A percentile compares a stretch with the other conserved stretches of the same genome.
Conservation (phyloP, 53 echinoderm and acorn worm species). For the Apostichopus leukothele region DNA sequence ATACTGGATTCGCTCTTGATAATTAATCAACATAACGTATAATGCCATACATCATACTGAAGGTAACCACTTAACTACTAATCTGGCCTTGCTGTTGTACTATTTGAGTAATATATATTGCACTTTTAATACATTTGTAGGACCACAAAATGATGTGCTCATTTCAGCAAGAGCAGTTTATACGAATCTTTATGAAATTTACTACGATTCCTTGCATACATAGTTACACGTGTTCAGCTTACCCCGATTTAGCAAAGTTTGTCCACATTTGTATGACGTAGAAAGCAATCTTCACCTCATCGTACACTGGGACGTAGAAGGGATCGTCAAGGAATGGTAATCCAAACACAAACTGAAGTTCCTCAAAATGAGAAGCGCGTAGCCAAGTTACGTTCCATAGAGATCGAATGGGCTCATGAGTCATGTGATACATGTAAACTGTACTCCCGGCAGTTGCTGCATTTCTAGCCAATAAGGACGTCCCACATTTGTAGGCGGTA, state of each 20-base stretch:
- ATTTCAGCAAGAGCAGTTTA: too few relatives aligned
- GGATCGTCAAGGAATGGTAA: neutral
- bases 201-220: too few relatives aligned
- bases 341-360: slow-evolving; percentile 28
- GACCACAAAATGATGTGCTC: too few relatives aligned
- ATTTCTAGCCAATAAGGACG: neutral
- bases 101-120: too few relatives aligned
- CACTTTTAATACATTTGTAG: too few relatives aligned
- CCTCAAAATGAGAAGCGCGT: neutral
- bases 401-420: slow-evolving; percentile 2
- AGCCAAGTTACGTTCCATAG: slow-evolving; percentile 7
- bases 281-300: slow-evolving; percentile 3
- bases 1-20: too few relatives aligned
- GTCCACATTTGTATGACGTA: slow-evolving; percentile 39
- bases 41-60: too few relatives aligned
- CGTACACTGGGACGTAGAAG: neutral
- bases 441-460: neutral
- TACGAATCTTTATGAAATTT: too few relatives aligned
- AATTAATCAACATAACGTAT: too few relatives aligned
- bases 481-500: neutral
- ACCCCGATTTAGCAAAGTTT: slow-evolving; percentile 33
- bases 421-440: neutral
- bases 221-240: neutral
- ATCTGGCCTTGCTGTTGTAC: too few relatives aligned
- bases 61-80: too few relatives aligned